phyloP scores from a whole-genome alignment of 2,113 vertebrate genomes.

The Agelaius tricolor region DNA sequence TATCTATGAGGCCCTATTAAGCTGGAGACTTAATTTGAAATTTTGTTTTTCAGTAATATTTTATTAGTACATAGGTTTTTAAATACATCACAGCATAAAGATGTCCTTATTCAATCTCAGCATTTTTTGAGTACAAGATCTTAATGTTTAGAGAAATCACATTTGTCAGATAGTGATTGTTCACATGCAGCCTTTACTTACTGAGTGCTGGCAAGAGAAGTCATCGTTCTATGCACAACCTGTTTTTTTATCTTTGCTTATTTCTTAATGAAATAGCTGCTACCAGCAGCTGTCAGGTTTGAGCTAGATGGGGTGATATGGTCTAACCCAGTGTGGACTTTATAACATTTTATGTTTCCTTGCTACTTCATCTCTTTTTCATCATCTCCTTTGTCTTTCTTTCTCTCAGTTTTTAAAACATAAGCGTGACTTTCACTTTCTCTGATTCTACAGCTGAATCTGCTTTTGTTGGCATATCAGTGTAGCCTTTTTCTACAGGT shows the following conservation, averaged over 20 bases:
- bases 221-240: accelerated
- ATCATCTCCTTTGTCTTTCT: background rate
- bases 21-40: background rate
- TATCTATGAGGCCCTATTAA: background rate
- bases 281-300: background rate
- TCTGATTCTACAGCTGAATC: background rate
- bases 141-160: background rate
- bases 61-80: background rate
- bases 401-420: background rate
- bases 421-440: background rate
- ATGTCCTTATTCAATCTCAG: background rate
- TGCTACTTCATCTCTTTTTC: background rate
- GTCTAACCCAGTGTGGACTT: background rate
- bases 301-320: background rate
- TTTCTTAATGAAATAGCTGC: background rate
- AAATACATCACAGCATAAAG: background rate
- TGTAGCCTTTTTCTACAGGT: background rate
- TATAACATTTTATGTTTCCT: background rate
- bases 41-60: background rate
- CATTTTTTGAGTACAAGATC: background rate
- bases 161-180: background rate
- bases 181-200: background rate
- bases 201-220: background rate
- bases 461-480: background rate
- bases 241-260: background rate